phyloP scores from a whole-genome alignment of 2,113 vertebrate species.

The Empidonax traillii region DNA sequence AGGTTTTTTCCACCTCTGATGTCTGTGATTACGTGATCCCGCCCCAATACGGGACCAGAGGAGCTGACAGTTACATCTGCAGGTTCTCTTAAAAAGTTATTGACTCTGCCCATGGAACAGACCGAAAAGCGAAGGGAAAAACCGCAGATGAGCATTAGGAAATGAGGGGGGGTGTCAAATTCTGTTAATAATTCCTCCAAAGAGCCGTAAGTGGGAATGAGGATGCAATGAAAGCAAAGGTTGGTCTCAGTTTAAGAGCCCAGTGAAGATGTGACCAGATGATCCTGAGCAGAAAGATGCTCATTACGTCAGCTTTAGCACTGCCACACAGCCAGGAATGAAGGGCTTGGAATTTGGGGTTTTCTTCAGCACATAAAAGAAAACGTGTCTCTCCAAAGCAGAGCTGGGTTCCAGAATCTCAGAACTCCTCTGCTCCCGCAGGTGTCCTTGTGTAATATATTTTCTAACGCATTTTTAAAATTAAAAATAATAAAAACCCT shows the following conservation, averaged over 20 bases:
- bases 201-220: background rate
- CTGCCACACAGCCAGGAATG: background rate
- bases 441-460: conserved; percentile 33
- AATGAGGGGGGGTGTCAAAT: background rate
- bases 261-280: background rate
- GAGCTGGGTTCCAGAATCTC: background rate
- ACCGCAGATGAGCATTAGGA: background rate
- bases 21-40: background rate
- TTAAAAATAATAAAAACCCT: conserved; percentile 59
- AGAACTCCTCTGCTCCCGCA: conserved; percentile 30
- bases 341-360: background rate
- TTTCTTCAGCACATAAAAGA: background rate
- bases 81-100: background rate
- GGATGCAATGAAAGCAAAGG: background rate
- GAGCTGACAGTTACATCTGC: background rate
- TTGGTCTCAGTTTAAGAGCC: background rate
- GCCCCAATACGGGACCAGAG: background rate
- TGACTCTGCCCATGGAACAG: background rate
- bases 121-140: background rate
- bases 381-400: background rate
- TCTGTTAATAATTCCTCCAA: background rate
- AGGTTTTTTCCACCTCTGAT: conserved; percentile 15
- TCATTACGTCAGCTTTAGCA: background rate
- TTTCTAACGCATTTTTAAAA: conserved; percentile 48
- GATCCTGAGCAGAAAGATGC: background rate